These are phyloP conservation scores for Chamaea fasciata DNA, from an alignment of 2,113 vertebrate species.

Conservation along the genomic window DNA sequence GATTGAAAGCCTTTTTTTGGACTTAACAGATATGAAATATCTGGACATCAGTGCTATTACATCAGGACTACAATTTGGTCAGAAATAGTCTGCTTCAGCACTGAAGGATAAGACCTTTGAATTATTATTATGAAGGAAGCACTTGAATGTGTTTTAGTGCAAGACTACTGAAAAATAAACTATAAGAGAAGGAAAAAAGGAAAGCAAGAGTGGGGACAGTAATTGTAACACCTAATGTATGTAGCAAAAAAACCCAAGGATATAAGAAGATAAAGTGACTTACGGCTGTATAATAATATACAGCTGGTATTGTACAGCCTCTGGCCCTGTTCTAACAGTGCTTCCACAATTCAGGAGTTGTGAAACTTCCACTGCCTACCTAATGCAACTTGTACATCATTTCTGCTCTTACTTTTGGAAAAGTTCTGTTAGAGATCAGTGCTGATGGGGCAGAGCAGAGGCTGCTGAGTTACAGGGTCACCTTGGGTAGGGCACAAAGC, in stretches of 20 bases:
- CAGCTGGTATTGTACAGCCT: background rate
- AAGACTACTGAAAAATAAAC: background rate
- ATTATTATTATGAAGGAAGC: background rate
- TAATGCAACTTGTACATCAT: background rate
- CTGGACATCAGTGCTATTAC: background rate
- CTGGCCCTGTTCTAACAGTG: background rate
- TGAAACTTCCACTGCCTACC: background rate
- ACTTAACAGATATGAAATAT: background rate
- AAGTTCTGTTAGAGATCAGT: background rate
- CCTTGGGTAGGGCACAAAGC: background rate
- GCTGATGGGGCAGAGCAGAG: background rate
- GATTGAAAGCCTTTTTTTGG: background rate
- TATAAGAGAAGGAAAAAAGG: background rate
- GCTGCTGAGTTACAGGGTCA: background rate
- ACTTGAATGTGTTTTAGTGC: background rate
- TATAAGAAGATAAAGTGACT: background rate
- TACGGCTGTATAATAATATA: background rate
- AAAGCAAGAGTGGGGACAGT: background rate
- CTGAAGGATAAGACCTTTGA: background rate
- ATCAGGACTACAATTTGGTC: background rate
- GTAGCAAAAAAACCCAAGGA: background rate
- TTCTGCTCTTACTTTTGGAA: background rate
- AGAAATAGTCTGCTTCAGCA: background rate
- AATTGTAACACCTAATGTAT: background rate
- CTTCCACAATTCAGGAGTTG: background rate